A percentile compares a stretch with the other conserved stretches of the same genome.
These are phyloP conservation scores for Macrobrachium nipponense DNA, from an alignment of 1,140 invertebrate species.

Conservation along the genomic window DNA sequence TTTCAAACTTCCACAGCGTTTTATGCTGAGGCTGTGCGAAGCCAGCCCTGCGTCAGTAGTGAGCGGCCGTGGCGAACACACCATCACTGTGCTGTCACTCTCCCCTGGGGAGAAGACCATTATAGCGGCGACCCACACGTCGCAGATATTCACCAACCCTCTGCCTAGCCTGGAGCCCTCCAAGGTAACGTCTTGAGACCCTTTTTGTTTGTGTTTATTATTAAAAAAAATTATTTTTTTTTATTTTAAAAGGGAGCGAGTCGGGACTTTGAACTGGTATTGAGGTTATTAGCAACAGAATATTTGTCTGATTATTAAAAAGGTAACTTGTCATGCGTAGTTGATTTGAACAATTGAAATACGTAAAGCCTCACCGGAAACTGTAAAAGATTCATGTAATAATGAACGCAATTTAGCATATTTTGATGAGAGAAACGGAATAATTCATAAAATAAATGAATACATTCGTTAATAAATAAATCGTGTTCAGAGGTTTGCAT, in stretches of 20 bases:
- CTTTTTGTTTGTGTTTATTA: neutral
- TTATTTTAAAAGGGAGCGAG: neutral
- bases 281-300: neutral
- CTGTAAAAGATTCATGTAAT: no score
- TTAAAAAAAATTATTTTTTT: neutral
- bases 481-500: no score
- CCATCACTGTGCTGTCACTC: conserved; percentile 50
- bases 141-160: conserved; percentile 60
- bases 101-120: conserved; percentile 47
- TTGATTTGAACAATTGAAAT: no score
- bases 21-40: conserved; percentile 53
- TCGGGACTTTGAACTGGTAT: no score
- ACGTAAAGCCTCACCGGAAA: no score
- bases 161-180: conserved; percentile 55
- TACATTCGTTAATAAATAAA: no score
- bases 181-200: conserved; percentile 30
- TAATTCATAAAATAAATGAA: no score
- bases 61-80: conserved; percentile 61
- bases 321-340: no score
- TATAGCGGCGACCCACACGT: conserved; percentile 56
- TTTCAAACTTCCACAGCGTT: conserved; percentile 43
- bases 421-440: no score
- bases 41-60: conserved; percentile 55
- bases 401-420: no score
- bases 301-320: no score